A percentile compares a stretch with the other conserved stretches of the same genome.
Evolutionary conservation across 2,888 invertebrate species (phyloP).

Genomic region (Elmis aenea): DNA sequence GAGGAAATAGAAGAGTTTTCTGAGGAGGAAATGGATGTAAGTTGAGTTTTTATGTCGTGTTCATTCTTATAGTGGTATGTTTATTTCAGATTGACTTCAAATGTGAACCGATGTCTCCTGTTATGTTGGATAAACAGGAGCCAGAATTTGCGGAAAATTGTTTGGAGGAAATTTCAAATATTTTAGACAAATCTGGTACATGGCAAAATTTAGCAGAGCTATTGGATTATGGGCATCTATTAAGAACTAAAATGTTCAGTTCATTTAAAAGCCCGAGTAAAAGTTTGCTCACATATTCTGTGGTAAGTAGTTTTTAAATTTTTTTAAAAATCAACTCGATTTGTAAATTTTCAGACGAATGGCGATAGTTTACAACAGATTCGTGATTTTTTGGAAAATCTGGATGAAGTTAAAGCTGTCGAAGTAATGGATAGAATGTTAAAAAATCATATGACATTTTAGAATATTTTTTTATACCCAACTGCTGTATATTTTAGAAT

Average conservation of each 20-base stretch:
- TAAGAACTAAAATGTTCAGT: slow-evolving; percentile 49
- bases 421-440: slow-evolving; percentile 39
- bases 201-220: slow-evolving; percentile 58
- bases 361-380: slow-evolving; percentile 35
- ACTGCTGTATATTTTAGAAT: too few species aligned
- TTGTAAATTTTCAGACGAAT: slow-evolving; percentile 30
- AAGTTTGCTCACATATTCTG: slow-evolving; percentile 54
- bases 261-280: slow-evolving; percentile 50
- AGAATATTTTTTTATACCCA: too few species aligned
- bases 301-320: slow-evolving; percentile 38
- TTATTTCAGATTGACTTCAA: slow-evolving; percentile 6
- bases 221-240: slow-evolving; percentile 47
- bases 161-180: slow-evolving; percentile 46
- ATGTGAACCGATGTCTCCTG: slow-evolving; percentile 9
- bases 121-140: too few species aligned
- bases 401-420: slow-evolving; percentile 43
- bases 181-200: slow-evolving; percentile 53
- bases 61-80: slow-evolving; percentile 5
- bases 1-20: slow-evolving; percentile 47
- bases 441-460: too few species aligned
- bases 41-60: slow-evolving; percentile 14
- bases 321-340: slow-evolving; percentile 1
- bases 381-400: slow-evolving; percentile 38
- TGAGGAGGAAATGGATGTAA: slow-evolving; percentile 34
- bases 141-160: slow-evolving; percentile 36